phyloP scores from a whole-genome alignment of 2,113 vertebrate species.

The Elephas maximus region DNA sequence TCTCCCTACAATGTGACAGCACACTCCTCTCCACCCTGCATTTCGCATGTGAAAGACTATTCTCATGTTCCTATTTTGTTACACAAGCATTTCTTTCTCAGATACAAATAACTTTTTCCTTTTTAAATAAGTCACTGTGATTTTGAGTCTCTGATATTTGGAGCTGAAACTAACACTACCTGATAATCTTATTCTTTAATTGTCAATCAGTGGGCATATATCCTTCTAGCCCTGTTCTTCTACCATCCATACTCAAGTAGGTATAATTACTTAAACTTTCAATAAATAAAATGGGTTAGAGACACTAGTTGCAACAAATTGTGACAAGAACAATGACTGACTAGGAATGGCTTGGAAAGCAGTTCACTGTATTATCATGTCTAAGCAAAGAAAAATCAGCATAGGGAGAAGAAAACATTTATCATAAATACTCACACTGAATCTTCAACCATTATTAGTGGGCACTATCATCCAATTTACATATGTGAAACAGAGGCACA shows the following conservation, averaged over 20 bases:
- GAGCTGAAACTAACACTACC: not conserved
- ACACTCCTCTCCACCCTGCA: too few species aligned
- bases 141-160: slow-evolving; percentile 9
- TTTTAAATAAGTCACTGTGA: not conserved
- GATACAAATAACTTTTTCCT: slow-evolving; percentile 23
- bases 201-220: not conserved
- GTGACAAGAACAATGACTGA: slow-evolving; percentile 23
- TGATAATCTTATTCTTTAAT: too few species aligned
- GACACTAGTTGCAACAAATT: not conserved
- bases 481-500: not conserved
- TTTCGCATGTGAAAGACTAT: not conserved
- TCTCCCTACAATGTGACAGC: too few species aligned
- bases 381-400: slow-evolving; percentile 25
- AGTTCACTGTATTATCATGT: not conserved
- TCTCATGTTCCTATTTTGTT: slow-evolving; percentile 35
- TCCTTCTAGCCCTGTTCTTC: not conserved
- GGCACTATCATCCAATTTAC: not conserved
- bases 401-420: not conserved
- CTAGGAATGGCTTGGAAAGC: not conserved
- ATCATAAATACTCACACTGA: slow-evolving; percentile 18
- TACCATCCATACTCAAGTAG: not conserved
- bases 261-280: not conserved
- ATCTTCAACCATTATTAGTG: not conserved
- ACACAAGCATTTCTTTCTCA: slow-evolving; percentile 15
- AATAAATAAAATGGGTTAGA: slow-evolving; percentile 51